Evolutionary conservation across 2,797 vertebrate species (phyloP), one percentile per base, ranked within the genome.

Genomic region (Cossypha polioptera): DNA sequence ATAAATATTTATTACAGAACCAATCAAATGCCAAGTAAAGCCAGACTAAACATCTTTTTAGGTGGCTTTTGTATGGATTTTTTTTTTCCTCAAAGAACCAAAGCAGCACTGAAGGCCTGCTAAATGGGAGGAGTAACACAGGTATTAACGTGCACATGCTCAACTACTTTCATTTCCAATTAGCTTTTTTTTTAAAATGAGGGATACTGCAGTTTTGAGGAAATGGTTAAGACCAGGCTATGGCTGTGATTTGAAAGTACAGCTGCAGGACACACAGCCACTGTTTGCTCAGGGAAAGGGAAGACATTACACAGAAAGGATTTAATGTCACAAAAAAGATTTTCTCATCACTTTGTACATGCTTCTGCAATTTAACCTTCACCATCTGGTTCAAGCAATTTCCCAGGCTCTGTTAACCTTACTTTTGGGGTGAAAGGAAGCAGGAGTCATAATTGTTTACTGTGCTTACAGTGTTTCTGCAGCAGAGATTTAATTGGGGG

Each of bases 1-100:
- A 86, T 16, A 91, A 91, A 76, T 87, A 83, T 83, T 94, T 89
- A 95, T 91, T 86, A 91, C 36, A 55, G 16, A 57, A 83, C 38
- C 47, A 80, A 93, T 61, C 67, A 92, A 94, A 88, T 43, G 12
- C 31, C 43, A 81, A 77, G 38, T 36, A 89, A 77, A 82, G 53
- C n/a, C 61, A 91, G 50, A 68, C 13, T 88, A 88, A 71, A 45
- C 29, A 42, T 21, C 42, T 62, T 63, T 85, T 87, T 16, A 82
- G 36, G 42, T 42, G 35, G 19, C 8, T 63, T 85, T 47, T 45
- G 13, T 42, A 31, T 24, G 16, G 13, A 21, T 17, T 21, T 11
- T 43, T 53, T 53, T 43, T 48, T 21, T 0, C 31, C 31, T 73
- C 26, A 15, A 68, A 80, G 33, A 91, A 29, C 11, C 31, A 65